Base-by-base conservation (phyloP, 2,113 vertebrate species). In the Hyaena hyaena region DNA sequence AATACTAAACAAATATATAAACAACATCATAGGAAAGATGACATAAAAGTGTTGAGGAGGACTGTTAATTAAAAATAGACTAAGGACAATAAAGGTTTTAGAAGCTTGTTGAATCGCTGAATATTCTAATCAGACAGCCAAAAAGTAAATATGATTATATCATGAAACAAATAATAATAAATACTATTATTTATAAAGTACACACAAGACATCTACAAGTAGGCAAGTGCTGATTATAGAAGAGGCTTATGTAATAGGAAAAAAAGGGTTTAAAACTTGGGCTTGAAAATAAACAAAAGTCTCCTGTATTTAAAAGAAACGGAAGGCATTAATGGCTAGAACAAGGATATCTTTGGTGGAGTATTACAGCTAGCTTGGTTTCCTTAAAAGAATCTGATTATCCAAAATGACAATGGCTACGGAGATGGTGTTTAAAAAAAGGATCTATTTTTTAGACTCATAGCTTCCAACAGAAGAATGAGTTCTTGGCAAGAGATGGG, bases 81-180 rank as follows among this genome's bases (percentile, higher is more conserved):
- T 69, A 68, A 91, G 68, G 35, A 81, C 4, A 77, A 11, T 71
- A 69, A 61, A 66, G 73, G 74, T 81, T 26, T 77, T 65, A 92
- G 35, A 96, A 81, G 23, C 12, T 92, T 68, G 12, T 95, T 97
- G 88, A 95, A 93, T 50, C 3, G 23, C 14, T 43, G 17, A 88
- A 65, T 92, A 87, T 89, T 89, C 17, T 92, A 65, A 80, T 87
- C 26, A 65, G 58, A 33, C 33, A 45, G 55, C 11, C 28, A 91
- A 8, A 39, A 95, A 79, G 53, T 91, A 95, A 86, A 88, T 79
- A 92, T 80, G 74, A 97, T n/a, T 84, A 69, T n/a, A 94, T 74
- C 35, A 83, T 43, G 31, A 88, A 90, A 82, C 17, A 69, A 92
- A 90, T 43, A 65, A 66, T 66, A 91, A 86, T 35, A 80, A 90